Conservation (phyloP, 1,140 invertebrate genomes). For the Nixonia krombeini region DNA sequence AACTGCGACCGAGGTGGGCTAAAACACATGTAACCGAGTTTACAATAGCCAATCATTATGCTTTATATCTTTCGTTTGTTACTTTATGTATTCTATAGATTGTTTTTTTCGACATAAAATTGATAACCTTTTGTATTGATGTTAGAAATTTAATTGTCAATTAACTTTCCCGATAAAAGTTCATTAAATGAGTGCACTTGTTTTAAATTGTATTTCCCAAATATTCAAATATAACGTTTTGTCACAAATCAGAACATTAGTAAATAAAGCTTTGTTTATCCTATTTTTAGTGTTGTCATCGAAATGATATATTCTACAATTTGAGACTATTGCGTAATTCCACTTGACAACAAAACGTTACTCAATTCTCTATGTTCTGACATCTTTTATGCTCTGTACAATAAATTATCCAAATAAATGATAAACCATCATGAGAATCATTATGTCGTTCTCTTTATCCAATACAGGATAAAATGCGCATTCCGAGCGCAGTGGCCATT, state of each 20-base stretch:
- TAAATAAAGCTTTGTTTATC: background rate
- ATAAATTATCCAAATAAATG: constrained; percentile 35
- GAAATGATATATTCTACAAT: background rate
- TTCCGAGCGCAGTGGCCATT: constrained; percentile 59
- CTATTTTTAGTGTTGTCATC: background rate
- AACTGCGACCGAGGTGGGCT: constrained; percentile 11
- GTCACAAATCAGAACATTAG: background rate
- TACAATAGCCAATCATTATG: constrained; percentile 45
- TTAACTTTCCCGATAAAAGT: background rate
- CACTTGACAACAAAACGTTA: constrained; percentile 28
- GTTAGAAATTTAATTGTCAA: background rate
- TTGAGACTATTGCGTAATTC: too few species aligned
- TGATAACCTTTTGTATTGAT: constrained; percentile 8
- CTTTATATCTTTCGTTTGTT: constrained; percentile 27
- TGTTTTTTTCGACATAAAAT: constrained; percentile 5
- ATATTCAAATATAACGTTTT: constrained; percentile 15
- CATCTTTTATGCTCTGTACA: constrained; percentile 26
- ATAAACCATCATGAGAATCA: too few species aligned
- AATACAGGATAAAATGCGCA: constrained; percentile 31
- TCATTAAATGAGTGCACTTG: background rate
- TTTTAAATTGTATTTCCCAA: constrained; percentile 1
- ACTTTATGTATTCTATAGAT: constrained; percentile 12
- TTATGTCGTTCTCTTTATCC: constrained; percentile 24
- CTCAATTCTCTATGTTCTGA: constrained; percentile 34
- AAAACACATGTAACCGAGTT: constrained; percentile 37